Evolutionary conservation across 2,797 vertebrate species (phyloP).

Genomic region (Triplophysa yarkandensis): DNA sequence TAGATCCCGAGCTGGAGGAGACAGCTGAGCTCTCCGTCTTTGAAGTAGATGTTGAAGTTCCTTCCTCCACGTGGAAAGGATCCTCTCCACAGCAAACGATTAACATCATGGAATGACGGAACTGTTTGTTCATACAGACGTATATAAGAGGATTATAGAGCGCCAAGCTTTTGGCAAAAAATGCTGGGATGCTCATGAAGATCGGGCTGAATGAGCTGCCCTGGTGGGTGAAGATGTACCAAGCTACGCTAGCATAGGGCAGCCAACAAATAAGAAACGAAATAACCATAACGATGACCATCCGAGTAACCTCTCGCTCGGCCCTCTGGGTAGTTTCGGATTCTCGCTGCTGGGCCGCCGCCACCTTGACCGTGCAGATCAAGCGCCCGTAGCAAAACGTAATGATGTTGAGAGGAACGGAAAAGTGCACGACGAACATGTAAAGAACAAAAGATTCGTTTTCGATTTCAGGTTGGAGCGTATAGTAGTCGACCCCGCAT

Average conservation of each 20-base stretch:
- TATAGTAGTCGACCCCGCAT: constrained; percentile 84
- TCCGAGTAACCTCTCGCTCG: constrained; percentile 91
- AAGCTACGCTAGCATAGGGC: constrained; percentile 85
- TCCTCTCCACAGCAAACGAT: constrained; percentile 93
- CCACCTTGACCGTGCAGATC: constrained; percentile 90
- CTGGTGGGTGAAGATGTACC: constrained; percentile 91
- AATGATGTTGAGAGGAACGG: constrained; percentile 74
- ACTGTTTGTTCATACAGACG: constrained; percentile 95
- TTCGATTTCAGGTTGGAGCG: constrained; percentile 77
- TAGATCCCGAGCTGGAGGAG: constrained; percentile 89
- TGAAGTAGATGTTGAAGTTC: constrained; percentile 74
- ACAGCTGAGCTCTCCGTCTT: constrained; percentile 89
- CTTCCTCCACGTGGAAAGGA: constrained; percentile 86
- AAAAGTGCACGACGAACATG: constrained; percentile 83
- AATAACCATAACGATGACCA: constrained; percentile 91
- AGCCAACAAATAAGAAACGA: constrained; percentile 89
- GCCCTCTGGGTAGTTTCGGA: constrained; percentile 94
- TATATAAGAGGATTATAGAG: constrained; percentile 96
- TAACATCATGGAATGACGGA: constrained; percentile 94
- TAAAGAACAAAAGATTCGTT: constrained; percentile 89
- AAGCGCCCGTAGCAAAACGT: constrained; percentile 93
- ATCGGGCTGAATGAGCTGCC: constrained; percentile 88
- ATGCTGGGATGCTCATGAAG: constrained; percentile 89
- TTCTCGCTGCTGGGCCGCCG: constrained; percentile 92
- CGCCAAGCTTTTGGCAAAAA: constrained; percentile 89